These are phyloP conservation scores for Sepiola atlantica DNA, from an alignment of 2,888 invertebrate species.

Conservation along the genomic window DNA sequence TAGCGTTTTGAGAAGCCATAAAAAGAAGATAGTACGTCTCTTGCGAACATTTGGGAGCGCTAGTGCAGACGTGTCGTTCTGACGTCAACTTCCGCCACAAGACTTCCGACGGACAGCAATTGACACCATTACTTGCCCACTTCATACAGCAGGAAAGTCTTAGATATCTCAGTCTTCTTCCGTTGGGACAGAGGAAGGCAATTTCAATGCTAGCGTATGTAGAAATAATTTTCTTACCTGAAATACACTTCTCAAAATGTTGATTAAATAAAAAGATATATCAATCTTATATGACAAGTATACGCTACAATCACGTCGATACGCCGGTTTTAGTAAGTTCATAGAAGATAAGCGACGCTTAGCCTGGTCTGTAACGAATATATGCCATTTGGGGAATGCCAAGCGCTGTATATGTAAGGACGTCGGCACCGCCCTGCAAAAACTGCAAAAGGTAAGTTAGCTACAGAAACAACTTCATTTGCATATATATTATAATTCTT, in stretches of 20 bases:
- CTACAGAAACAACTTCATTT: too few relatives aligned
- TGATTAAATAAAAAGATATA: slow-evolving; percentile 3
- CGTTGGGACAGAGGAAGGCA: neutral
- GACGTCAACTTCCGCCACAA: neutral
- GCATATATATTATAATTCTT: too few relatives aligned
- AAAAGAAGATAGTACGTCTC: neutral
- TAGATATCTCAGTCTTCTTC: neutral
- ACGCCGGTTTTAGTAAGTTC: too few relatives aligned
- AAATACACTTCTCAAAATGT: neutral
- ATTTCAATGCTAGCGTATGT: neutral
- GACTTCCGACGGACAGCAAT: neutral
- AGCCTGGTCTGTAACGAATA: too few relatives aligned
- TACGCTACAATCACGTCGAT: neutral
- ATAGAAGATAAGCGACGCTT: too few relatives aligned
- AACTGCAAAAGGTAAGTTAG: too few relatives aligned
- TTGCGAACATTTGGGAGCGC: neutral
- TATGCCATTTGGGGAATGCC: too few relatives aligned
- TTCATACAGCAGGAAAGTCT: neutral
- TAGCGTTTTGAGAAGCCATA: neutral
- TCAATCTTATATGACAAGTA: neutral
- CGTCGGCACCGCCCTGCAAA: too few relatives aligned
- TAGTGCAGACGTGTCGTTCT: neutral
- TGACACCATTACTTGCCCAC: neutral
- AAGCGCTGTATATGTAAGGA: too few relatives aligned
- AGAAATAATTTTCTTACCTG: neutral